These are phyloP conservation scores for Scleropages formosus DNA, from an alignment of 2,797 vertebrate genomes.

Conservation along the genomic window DNA sequence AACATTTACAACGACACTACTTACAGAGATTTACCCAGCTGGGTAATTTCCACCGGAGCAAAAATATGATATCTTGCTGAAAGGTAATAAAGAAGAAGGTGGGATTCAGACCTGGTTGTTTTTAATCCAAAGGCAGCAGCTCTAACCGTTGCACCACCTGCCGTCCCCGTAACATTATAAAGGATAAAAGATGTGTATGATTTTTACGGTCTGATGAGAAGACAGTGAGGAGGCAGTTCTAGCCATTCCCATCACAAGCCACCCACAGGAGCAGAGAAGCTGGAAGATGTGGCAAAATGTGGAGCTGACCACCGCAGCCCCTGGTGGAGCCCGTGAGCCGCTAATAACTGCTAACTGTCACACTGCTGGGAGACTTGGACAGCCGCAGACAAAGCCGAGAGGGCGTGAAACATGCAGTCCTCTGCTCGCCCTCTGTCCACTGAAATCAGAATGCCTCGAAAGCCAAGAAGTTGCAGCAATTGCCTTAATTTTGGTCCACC, in stretches of 20 bases:
- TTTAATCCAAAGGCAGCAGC: too few relatives aligned
- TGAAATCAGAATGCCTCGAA: neutral
- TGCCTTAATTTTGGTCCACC: too few relatives aligned
- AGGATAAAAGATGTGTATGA: too few relatives aligned
- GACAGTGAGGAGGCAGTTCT: neutral
- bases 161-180: neutral
- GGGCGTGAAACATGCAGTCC: neutral
- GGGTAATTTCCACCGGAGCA: too few relatives aligned
- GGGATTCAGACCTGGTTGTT: too few relatives aligned
- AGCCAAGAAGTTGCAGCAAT: neutral
- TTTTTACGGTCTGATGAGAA: too few relatives aligned
- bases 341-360: conserved; percentile 34
- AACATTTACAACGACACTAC: too few relatives aligned
- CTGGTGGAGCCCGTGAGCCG: neutral
- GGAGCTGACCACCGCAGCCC: conserved; percentile 10
- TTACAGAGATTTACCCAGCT: too few relatives aligned
- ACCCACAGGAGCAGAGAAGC: neutral
- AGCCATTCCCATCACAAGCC: neutral
- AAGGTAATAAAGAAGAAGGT: too few relatives aligned
- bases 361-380: conserved; percentile 19
- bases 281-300: neutral
- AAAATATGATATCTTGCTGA: too few relatives aligned
- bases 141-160: neutral
- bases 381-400: conserved; percentile 6
- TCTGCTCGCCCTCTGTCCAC: neutral